phyloP scores from a whole-genome alignment of 2,888 invertebrate genomes.

The Eugnorisma glareosa region DNA sequence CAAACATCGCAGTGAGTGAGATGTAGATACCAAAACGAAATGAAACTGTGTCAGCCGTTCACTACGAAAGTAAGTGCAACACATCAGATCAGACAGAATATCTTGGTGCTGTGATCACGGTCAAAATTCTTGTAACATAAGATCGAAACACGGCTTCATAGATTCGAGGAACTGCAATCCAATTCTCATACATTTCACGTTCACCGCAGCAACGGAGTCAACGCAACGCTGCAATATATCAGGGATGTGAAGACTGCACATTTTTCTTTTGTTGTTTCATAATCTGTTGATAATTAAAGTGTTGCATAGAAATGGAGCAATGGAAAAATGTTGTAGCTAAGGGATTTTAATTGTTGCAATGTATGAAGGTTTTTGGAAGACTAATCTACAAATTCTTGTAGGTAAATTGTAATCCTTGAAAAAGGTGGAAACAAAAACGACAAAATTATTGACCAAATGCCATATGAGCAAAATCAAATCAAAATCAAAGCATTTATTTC shows the following conservation, averaged over 20 bases:
- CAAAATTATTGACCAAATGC: neutral
- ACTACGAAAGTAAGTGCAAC: neutral
- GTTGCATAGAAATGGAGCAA: no score
- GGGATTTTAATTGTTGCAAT: no score
- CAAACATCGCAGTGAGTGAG: no score
- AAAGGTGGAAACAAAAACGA: neutral
- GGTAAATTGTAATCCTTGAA: neutral
- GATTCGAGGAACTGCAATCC: conserved; percentile 8
- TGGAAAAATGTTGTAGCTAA: no score
- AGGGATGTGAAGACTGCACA: conserved; percentile 3
- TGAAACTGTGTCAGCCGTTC: neutral
- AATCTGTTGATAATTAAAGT: neutral
- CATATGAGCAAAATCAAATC: no score
- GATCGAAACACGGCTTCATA: neutral
- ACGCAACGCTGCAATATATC: conserved; percentile 21
- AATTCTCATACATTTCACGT: conserved; percentile 34
- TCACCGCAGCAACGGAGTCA: conserved; percentile 1
- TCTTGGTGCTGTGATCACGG: neutral
- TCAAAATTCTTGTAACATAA: conserved; percentile 14
- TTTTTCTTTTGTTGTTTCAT: conserved; percentile 5
- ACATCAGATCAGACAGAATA: neutral
- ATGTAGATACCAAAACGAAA: neutral
- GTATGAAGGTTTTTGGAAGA: neutral
- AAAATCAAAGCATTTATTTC: no score
- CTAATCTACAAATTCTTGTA: neutral